Evolutionary conservation across 2,888 invertebrate genomes (phyloP), one percentile per base, ranked within the genome.

Genomic region (Microctonus aethiopoides): DNA sequence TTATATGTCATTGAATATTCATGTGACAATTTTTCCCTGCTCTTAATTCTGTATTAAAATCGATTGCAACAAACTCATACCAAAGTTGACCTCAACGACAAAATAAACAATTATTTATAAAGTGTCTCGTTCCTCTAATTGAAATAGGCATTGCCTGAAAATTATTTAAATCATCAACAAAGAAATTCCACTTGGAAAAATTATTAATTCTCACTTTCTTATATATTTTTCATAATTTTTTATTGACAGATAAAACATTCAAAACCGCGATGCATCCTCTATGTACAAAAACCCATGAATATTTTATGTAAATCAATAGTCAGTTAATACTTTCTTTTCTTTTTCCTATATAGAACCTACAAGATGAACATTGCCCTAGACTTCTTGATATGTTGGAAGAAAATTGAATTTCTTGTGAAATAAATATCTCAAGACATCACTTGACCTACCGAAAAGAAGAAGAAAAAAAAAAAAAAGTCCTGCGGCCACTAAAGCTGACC

Each of bases 401-500:
- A 26, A 62, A 62, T 46, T n/a, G 9, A 46, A 29, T 24, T 10
- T 36, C 13, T 36, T 24, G 11, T 11, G 41, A 62, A 41, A 62
- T 13, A 46, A 46, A 41, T 24, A 46, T 16, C 34, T 59, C 7
- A n/a, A 62, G 41, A 39, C 61, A 61, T 61, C 61, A 61, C 39
- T 41, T 61, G 61, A 61, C 41, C 61, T 41, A 61, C 22, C 29
- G 29, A 61, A 24, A 39, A 24, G 22, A 39, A 61, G 39, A 62
- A 29, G 62, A n/a, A n/a, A n/a, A n/a, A n/a, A n/a, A 41, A 29
- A 62, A n/a, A n/a, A n/a, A n/a, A n/a, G n/a, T n/a, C n/a, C n/a
- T 68, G 56, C 39, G 41, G 56, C 29, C 26, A 61, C 39, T 65
- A 22, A 51, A 54, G 57, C 60, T 60, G 70, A 54, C 41, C 60